Base-by-base conservation (phyloP, 2,797 vertebrate species). In the Margarornis squamiger region DNA sequence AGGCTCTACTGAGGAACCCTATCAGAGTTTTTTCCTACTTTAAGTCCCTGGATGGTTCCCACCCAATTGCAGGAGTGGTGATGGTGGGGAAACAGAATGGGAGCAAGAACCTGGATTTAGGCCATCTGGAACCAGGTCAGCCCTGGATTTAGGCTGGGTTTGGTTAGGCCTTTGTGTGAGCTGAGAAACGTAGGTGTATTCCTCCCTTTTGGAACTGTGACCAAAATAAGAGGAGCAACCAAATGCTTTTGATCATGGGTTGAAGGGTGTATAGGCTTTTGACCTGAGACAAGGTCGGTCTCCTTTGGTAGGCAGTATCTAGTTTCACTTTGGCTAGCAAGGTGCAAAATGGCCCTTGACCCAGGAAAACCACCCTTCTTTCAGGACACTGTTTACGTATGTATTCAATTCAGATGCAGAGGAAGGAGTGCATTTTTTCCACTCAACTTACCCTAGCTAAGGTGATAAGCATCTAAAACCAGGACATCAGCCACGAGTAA, bases 371-470 rank as follows among this genome's bases (percentile, higher is more conserved):
- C 21, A 49, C 10, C 34, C 19, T 41, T 88, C 32, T 36, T 86
- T 78, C 34, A 73, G 75, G 58, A 32, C 16, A 30, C 14, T 57
- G 38, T 21, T 76, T 62, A 13, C 4, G 0, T 22, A 20, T 1
- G 0, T n/a, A 2, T n/a, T 82, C 55, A 26, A 0, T 54, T 85
- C 52, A 48, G n/a, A 22, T 63, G 65, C 22, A 24, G 22, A 52
- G 2, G 3, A 30, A 21, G 5, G 2, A 71, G 5, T 61, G 29
- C 1, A 0, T 58, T 85, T 83, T 76, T 70, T 87, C 61, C 43
- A 88, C 52, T 7, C 15, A 11, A 73, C 17, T 39, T 78, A 81
- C 30, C 36, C 19, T 27, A 22, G 38, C 14, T 86, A 46, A 88
- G 36, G 43, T 62, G 38, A 46, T 45, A 85, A 23, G 58, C 13